Evolutionary conservation across 2,797 vertebrate genomes (phyloP), one percentile per base, ranked within the genome.

Genomic region (Petrocephalus schoutedeni): DNA sequence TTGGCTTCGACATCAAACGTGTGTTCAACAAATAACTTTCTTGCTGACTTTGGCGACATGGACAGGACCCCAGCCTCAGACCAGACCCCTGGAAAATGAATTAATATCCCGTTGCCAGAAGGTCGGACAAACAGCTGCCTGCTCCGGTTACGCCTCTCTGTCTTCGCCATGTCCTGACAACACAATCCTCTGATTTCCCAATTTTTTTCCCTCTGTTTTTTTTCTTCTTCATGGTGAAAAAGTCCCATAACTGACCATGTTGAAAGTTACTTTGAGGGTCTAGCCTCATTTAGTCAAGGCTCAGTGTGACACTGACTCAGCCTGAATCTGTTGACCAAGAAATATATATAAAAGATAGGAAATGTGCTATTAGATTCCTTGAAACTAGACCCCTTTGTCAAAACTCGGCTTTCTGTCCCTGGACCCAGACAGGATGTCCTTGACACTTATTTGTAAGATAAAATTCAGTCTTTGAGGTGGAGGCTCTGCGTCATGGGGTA

Each of bases 401-500:
- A 71, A 71, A 71, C 64, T 71, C 4, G 5, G 12, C 14, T 36
- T 71, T 71, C 64, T 28, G 1, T 71, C 64, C 12, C 64, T 36
- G 64, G 64, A 71, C 32, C 64, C 28, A 71, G 64, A 71, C 64
- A 71, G 64, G 64, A 71, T 71, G 64, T 71, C 64, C 64, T 71
- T 71, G 64, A 28, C 28, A 71, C 64, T 32, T 71, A 71, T 71
- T 36, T 71, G 28, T 71, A 36, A 71, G 64, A 71, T 71, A 71
- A 71, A 71, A 71, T 71, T 45, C n/a, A 82, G 2, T 10, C 36
- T 82, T 82, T 45, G 16, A 51, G 41, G 74, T 82, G 1, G 8
- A 51, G 36, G 90, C 90, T 90, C 93, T 92, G 91, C 54, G 80
- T 87, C 51, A 89, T 90, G 91, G 59, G 88, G 91, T 89, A 14